A percentile compares a stretch with the other conserved stretches of the same genome.
Conservation (phyloP, 2,113 vertebrate species). For the Hirundichthys speculiger region DNA sequence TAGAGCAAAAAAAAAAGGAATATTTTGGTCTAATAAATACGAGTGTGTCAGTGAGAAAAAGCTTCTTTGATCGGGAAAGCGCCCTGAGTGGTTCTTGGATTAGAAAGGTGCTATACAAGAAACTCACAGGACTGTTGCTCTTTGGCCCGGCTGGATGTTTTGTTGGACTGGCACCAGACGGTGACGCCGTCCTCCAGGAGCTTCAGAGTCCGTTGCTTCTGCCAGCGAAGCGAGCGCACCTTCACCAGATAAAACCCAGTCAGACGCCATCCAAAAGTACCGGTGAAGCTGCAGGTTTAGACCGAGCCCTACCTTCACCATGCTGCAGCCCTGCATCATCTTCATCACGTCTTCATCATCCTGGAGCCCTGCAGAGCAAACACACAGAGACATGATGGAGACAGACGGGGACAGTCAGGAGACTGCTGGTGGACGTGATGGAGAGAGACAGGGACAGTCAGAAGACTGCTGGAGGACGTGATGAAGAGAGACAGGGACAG, state of each 20-base stretch:
- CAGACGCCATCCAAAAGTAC: not conserved
- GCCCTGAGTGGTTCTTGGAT: no score
- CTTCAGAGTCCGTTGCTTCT: slow-evolving; percentile 84
- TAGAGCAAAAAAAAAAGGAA: no score
- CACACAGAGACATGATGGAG: no score
- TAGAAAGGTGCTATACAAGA: no score
- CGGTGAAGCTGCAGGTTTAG: not conserved
- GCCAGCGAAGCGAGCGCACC: slow-evolving; percentile 86
- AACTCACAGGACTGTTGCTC: slow-evolving; percentile 91
- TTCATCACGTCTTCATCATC: slow-evolving; percentile 88
- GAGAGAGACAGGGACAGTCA: no score
- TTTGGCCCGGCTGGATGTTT: slow-evolving; percentile 77
- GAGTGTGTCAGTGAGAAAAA: no score
- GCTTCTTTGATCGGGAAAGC: no score
- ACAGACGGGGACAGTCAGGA: no score
- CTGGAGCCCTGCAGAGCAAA: slow-evolving; percentile 81
- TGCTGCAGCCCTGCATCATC: slow-evolving; percentile 88
- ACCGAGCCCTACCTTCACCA: slow-evolving; percentile 73
- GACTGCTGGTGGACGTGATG: no score
- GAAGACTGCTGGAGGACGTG: no score
- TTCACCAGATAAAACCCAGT: slow-evolving; percentile 42
- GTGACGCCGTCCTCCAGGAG: slow-evolving; percentile 91
- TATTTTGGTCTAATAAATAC: no score
- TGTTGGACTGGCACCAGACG: slow-evolving; percentile 88
- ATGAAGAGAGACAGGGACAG: no score